Conservation (phyloP, 35 echinoderm and acorn worm genomes). For the Eucidaris tribuloides region DNA sequence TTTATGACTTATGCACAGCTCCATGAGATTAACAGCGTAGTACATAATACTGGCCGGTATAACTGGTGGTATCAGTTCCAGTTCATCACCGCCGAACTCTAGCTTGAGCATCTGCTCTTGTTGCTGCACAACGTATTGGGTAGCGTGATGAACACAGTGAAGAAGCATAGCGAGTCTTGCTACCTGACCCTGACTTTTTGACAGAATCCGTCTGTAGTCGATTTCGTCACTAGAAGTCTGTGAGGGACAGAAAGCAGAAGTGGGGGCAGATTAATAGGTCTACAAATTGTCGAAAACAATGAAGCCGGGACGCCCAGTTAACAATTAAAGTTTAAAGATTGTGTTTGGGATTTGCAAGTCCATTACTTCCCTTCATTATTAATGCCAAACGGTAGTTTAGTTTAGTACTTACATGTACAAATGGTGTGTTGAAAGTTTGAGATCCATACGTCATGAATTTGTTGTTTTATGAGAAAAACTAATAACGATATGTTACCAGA, state of each 20-base stretch:
- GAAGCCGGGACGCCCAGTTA: neutral
- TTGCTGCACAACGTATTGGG: too few species aligned
- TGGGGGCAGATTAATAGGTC: neutral
- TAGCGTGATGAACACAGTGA: conserved; percentile 5
- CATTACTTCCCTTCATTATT: neutral
- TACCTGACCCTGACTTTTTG: conserved; percentile 23
- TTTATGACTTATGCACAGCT: conserved; percentile 23
- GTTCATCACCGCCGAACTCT: neutral
- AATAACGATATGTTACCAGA: too few species aligned
- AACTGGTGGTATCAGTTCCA: neutral
- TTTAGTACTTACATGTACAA: too few species aligned
- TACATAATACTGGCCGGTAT: conserved; percentile 7
- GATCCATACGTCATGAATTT: too few species aligned
- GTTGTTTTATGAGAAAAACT: too few species aligned
- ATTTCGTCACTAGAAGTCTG: neutral
- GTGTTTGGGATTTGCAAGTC: neutral
- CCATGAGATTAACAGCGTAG: conserved; percentile 9
- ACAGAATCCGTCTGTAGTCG: neutral
- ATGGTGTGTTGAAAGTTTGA: too few species aligned
- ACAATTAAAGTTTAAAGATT: neutral
- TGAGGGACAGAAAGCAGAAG: neutral
- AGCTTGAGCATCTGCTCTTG: neutral
- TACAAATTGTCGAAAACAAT: neutral
- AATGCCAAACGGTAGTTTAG: neutral
- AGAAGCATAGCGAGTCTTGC: conserved; percentile 22